Conservation (phyloP, 2,888 invertebrate species). For the Thereva nobilitata region DNA sequence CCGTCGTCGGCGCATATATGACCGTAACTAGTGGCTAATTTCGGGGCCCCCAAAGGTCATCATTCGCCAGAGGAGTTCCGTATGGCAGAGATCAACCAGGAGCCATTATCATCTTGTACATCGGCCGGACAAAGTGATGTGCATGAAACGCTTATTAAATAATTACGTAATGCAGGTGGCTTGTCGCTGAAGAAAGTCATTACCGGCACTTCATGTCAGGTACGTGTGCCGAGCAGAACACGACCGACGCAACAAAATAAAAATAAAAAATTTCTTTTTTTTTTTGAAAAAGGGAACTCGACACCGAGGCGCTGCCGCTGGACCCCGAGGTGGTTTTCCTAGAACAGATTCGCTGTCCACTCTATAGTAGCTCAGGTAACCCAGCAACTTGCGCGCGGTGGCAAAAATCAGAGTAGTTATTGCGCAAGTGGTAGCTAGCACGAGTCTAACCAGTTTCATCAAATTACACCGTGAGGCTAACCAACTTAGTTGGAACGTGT, state of each 20-base stretch:
- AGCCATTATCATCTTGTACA: constrained; percentile 31
- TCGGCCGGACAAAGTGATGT: constrained; percentile 23
- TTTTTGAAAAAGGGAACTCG: constrained; percentile 17
- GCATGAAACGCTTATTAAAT: constrained; percentile 36
- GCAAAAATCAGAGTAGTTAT: constrained; percentile 32
- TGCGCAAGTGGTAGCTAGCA: constrained; percentile 32
- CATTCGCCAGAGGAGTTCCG: too few species aligned
- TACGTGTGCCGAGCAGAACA: constrained; percentile 26
- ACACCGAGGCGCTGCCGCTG: constrained; percentile 15
- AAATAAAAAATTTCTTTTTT: constrained; percentile 12
- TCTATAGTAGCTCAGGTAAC: constrained; percentile 3
- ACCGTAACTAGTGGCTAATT: too few species aligned
- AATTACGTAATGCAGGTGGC: constrained; percentile 41
- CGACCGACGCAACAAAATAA: constrained; percentile 17
- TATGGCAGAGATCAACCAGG: neutral
- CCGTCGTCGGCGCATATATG: too few species aligned
- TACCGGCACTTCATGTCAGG: constrained; percentile 32
- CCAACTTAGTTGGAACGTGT: constrained; percentile 19
- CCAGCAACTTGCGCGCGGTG: neutral
- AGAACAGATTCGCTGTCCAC: constrained; percentile 33
- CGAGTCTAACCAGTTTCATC: constrained; percentile 34
- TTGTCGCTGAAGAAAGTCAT: constrained; percentile 37
- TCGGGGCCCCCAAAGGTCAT: constrained; percentile 22
- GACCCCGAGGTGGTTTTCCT: constrained; percentile 27
- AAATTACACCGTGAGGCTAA: constrained; percentile 27